Percentiles rank a stretch among this genome's conserved stretches.
Evolutionary conservation across 2,888 invertebrate genomes (phyloP).

Genomic region (Nemotelus pantherinus): DNA sequence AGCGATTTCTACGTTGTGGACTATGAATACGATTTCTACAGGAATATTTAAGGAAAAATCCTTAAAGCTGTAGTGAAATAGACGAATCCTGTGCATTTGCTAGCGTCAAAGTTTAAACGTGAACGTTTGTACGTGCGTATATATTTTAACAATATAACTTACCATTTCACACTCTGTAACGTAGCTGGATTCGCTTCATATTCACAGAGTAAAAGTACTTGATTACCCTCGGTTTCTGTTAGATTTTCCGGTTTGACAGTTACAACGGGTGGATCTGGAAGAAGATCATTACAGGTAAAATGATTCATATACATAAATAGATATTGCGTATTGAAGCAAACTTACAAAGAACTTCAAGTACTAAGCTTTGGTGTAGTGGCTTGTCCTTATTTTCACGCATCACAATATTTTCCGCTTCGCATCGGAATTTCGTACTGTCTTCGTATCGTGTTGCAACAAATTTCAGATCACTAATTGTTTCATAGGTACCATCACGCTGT

Average conservation of each 20-base stretch:
- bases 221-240: conserved; percentile 80
- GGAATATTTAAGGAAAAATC: too few species aligned
- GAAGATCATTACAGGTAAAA: conserved; percentile 32
- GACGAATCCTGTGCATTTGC: too few species aligned
- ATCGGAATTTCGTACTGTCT: conserved; percentile 80
- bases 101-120: too few species aligned
- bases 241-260: conserved; percentile 78
- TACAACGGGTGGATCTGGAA: conserved; percentile 86
- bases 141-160: conserved; percentile 52
- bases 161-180: conserved; percentile 81
- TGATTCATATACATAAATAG: conserved; percentile 35
- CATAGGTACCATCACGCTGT: conserved; percentile 77
- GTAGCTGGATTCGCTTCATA: conserved; percentile 89
- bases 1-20: too few species aligned
- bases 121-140: too few species aligned
- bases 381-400: conserved; percentile 77
- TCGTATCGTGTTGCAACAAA: conserved; percentile 85
- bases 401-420: conserved; percentile 85
- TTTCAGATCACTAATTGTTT: conserved; percentile 79
- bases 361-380: conserved; percentile 76
- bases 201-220: conserved; percentile 79
- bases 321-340: conserved; percentile 54
- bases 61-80: too few species aligned
- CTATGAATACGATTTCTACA: too few species aligned
- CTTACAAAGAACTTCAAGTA: conserved; percentile 89